Conservation (phyloP, 2,113 vertebrate genomes). For the Centrocercus urophasianus region DNA sequence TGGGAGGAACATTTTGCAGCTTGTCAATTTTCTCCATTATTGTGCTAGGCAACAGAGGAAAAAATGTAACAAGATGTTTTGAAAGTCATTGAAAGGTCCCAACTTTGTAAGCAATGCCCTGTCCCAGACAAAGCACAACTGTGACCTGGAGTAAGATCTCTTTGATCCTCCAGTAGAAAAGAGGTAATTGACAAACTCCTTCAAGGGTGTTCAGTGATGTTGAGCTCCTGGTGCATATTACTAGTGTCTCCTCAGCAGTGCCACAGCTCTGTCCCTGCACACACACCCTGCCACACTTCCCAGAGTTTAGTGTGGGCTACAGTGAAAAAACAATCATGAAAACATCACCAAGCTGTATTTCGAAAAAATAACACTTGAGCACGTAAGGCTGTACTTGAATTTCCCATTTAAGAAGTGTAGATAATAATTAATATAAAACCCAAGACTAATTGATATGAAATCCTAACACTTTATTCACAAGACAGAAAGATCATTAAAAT, state of each 20-base stretch:
- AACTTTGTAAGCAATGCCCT: neutral
- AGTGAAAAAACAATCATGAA: neutral
- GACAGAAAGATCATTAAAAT: neutral
- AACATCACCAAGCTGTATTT: neutral
- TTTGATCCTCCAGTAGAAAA: neutral
- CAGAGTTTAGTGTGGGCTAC: neutral
- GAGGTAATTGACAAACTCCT: neutral
- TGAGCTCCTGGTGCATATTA: neutral
- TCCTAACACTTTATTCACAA: neutral
- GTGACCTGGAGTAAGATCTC: neutral
- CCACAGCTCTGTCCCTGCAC: neutral
- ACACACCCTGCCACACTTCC: neutral
- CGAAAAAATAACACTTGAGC: constrained; percentile 5
- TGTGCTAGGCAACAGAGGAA: neutral
- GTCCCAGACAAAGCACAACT: neutral
- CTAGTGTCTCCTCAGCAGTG: neutral
- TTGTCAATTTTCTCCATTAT: neutral
- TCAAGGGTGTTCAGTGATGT: fast-evolving
- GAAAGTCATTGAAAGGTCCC: neutral
- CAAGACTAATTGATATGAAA: neutral
- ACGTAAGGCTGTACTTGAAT: neutral
- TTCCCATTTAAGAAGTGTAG: neutral
- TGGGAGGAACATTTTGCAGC: neutral
- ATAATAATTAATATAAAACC: neutral
- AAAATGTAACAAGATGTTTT: constrained; percentile 18